Conservation (phyloP, 2,113 vertebrate species). For the Rana temporaria region DNA sequence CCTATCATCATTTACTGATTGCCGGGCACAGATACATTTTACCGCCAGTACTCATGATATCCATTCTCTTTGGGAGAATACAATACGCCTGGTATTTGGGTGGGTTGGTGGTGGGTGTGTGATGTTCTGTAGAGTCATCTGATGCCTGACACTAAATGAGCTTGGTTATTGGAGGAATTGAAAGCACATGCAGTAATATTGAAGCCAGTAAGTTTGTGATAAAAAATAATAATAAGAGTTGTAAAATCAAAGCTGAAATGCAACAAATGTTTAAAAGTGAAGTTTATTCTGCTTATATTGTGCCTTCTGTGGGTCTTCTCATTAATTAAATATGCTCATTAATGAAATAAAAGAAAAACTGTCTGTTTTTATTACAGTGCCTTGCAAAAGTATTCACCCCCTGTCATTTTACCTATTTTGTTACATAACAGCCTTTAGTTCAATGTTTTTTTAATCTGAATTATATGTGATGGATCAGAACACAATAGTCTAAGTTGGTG, state of each 20-base stretch:
- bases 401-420: no score
- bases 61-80: not conserved
- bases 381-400: no score
- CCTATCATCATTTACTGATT: slow-evolving; percentile 1
- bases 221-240: not conserved
- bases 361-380: no score
- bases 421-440: no score
- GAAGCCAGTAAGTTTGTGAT: not conserved
- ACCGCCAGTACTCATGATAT: not conserved
- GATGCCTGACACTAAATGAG: not conserved
- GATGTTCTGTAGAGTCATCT: not conserved
- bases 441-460: no score
- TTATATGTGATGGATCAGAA: no score
- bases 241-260: not conserved
- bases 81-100: not conserved
- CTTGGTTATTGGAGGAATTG: not conserved
- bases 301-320: no score
- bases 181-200: not conserved
- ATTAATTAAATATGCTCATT: no score
- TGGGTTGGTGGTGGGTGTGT: not conserved
- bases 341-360: no score
- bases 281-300: no score
- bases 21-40: not conserved
- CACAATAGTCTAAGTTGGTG: no score
- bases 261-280: no score